Base-by-base conservation (phyloP, 2,888 invertebrate species). In the Tipula lateralis region DNA sequence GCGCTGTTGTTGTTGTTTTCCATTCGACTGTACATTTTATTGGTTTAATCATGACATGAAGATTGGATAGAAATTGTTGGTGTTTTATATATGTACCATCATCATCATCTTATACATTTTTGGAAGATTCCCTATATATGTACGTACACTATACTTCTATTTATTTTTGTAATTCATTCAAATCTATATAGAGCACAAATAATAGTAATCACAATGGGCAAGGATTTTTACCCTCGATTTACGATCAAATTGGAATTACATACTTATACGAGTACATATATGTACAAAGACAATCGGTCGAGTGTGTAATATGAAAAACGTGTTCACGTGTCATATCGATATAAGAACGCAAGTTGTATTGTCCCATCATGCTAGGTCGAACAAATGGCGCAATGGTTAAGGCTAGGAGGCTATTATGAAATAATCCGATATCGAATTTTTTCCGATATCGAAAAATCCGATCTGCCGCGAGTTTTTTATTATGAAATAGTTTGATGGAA, bases 21-120 rank as follows among this genome's bases (percentile, higher is more conserved):
- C 24, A n/a, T 44, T n/a, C 44, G 44, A 44, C 66, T 66, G 24
- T 24, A 66, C 9, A 24, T 24, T 66, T 66, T 66, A 66, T 66
- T 66, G 66, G 66, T 66, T 66, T 66, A 66, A 66, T 66, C 66
- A 66, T 66, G 66, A 66, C 66, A 66, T 66, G 66, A 66, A 66
- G 24, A 66, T 66, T 24, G 66, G 66, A 24, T 66, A 66, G 66
- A 66, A 66, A 66, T 66, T 66, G 66, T 66, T 66, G 66, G 66
- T 66, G 24, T 24, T 12, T 7, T 66, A 66, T 44, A n/a, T 12
- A 1, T 44, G 39, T 44, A 44, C n/a, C n/a, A 44, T 16, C 39
- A 3, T 44, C n/a, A 44, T 3, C n/a, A 44, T 16, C 39, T 16
- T 44, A 44, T 44, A 44, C n/a, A 32, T 16, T 16, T 50, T 50